Conservation (phyloP, 2,888 invertebrate species). For the Carabus problematicus region DNA sequence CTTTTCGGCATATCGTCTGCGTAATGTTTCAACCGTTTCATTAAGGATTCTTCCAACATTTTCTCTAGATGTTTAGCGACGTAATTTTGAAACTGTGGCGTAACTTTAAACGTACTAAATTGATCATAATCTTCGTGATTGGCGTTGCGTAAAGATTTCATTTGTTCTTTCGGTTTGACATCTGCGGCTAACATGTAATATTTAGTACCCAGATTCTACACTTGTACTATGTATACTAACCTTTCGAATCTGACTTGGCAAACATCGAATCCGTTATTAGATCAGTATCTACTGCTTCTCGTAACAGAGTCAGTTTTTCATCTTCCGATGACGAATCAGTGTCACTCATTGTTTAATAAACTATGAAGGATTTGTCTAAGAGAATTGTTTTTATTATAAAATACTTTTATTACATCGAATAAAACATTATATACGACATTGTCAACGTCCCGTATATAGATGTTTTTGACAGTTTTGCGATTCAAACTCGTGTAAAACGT, state of each 20-base stretch:
- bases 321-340: constrained; percentile 54
- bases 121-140: constrained; percentile 60
- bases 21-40: constrained; percentile 46
- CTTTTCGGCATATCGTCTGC: constrained; percentile 16
- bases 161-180: constrained; percentile 43
- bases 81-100: constrained; percentile 62
- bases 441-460: constrained; percentile 7
- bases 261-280: constrained; percentile 59
- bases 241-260: constrained; percentile 40
- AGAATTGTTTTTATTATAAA: constrained; percentile 33
- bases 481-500: constrained; percentile 26
- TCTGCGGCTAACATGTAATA: constrained; percentile 32
- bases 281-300: constrained; percentile 62
- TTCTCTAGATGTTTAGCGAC: constrained; percentile 63
- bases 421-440: constrained; percentile 22
- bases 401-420: constrained; percentile 32
- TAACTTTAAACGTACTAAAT: constrained; percentile 63
- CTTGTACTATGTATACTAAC: constrained; percentile 42
- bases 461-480: constrained; percentile 19
- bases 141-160: constrained; percentile 49
- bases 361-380: constrained; percentile 1
- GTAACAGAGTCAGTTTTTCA: constrained; percentile 52
- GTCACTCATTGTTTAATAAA: constrained; percentile 48
- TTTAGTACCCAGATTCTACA: constrained; percentile 33
- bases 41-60: constrained; percentile 60